phyloP scores from a whole-genome alignment of 2,113 vertebrate species.

The Catagonus wagneri region DNA sequence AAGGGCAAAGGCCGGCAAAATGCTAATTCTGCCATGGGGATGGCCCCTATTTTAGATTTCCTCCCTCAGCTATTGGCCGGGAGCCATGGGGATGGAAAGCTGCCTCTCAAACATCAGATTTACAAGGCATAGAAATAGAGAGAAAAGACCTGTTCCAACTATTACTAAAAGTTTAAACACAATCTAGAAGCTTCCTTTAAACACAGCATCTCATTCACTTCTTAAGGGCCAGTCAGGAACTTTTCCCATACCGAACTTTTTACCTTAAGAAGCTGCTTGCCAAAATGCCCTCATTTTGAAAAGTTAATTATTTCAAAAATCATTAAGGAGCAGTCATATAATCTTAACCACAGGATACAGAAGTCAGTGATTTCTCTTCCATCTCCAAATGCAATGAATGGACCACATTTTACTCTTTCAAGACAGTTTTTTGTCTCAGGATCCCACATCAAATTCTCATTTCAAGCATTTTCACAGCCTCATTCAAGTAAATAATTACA shows the following conservation, averaged over 20 bases:
- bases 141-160: conserved; percentile 13
- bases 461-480: conserved; percentile 37
- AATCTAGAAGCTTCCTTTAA: conserved; percentile 47
- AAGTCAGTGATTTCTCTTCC: conserved; percentile 40
- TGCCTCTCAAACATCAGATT: conserved; percentile 58
- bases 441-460: conserved; percentile 12
- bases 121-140: conserved; percentile 22
- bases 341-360: conserved; percentile 45
- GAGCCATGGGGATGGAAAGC: not conserved
- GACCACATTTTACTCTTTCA: conserved; percentile 53
- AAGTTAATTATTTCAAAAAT: conserved; percentile 51
- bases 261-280: conserved; percentile 29
- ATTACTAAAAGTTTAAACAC: conserved; percentile 42
- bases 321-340: conserved; percentile 35
- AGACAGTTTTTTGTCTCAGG: not conserved
- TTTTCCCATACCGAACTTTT: conserved; percentile 32
- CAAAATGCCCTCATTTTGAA: conserved; percentile 29
- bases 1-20: not conserved
- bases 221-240: conserved; percentile 2
- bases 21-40: conserved; percentile 24
- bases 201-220: conserved; percentile 40
- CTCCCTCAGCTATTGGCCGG: conserved; percentile 46
- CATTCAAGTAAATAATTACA: conserved; percentile 54
- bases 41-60: conserved; percentile 66
- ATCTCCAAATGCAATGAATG: not conserved